Evolutionary conservation across 2,888 invertebrate species (phyloP), one percentile per base, ranked within the genome.

Genomic region (Polietes domitor): DNA sequence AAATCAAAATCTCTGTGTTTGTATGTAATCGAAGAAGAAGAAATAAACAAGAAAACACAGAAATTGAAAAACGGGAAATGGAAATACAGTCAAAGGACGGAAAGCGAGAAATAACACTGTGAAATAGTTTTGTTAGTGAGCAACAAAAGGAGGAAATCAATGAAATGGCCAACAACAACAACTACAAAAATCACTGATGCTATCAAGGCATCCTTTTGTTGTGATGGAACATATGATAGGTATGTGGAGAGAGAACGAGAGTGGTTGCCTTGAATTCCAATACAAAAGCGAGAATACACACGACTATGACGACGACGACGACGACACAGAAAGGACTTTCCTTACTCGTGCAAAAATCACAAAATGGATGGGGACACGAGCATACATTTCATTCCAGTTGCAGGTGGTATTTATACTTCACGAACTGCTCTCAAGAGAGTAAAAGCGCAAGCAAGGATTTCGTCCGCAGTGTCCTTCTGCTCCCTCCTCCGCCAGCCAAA

Each of bases 81-180:
- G n/a, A 37, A 19, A 9, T 32, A 19, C 21, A 37, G 37, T n/a
- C 19, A 28, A 24, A 17, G 41, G 37, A 32, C 50, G 37, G 15
- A 68, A 37, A 68, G 68, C 41, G 21, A 37, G 65, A 65, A 65
- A 43, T 24, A 68, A 68, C n/a, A n/a, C 84, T 84, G 84, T 84
- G 81, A 84, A 84, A 84, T 84, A 81, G 1, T 41, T 77, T 71
- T 75, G 50, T 65, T 77, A 37, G 47, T 68, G 47, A 26, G 68
- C 41, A 28, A 15, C 12, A 26, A 68, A n/a, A 1, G 24, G 24
- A 37, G 21, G 12, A 80, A 83, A 83, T 76, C 79, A 70, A 83
- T 83, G 76, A 53, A 50, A 47, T 2, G 19, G 3, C 4, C 1
- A 58, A 58, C 24, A 58, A 58, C 21, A 26, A 58, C 1, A 58